These are phyloP conservation scores for Galbula dea DNA, from an alignment of 2,113 vertebrate genomes.

Conservation along the genomic window DNA sequence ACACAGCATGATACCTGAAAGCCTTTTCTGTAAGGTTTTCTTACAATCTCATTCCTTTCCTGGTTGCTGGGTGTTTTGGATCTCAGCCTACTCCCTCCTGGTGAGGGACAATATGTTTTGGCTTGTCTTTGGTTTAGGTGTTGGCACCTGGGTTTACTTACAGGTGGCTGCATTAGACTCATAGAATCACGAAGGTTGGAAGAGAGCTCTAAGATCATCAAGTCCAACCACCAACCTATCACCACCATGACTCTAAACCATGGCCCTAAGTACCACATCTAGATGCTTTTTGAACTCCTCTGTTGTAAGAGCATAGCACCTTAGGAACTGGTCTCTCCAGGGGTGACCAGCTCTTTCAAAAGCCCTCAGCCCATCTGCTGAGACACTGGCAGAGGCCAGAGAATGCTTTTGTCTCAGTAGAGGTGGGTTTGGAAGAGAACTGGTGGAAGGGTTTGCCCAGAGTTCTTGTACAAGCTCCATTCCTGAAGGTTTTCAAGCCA, in stretches of 20 bases:
- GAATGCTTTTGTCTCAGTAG: background rate
- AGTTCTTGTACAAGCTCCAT: background rate
- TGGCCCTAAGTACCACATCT: no score
- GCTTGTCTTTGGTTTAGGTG: background rate
- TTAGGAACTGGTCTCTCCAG: background rate
- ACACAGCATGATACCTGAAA: fast-evolving
- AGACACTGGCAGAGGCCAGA: background rate
- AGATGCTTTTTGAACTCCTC: no score
- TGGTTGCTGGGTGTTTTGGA: background rate
- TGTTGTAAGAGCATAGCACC: background rate
- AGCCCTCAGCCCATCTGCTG: background rate
- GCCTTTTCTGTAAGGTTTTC: background rate
- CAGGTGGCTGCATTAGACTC: background rate
- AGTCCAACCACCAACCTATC: no score
- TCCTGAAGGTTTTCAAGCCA: background rate
- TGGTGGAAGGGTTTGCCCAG: background rate
- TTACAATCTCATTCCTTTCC: background rate
- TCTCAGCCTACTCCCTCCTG: background rate
- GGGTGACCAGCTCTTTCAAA: background rate
- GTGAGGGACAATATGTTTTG: background rate
- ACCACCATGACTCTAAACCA: no score
- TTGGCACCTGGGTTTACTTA: background rate
- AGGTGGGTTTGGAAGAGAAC: background rate
- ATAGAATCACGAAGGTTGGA: no score
- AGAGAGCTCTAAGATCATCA: no score